Evolutionary conservation across 1,140 invertebrate genomes (phyloP), one percentile per base, ranked within the genome.

Genomic region (Brachionus manjavacas): DNA sequence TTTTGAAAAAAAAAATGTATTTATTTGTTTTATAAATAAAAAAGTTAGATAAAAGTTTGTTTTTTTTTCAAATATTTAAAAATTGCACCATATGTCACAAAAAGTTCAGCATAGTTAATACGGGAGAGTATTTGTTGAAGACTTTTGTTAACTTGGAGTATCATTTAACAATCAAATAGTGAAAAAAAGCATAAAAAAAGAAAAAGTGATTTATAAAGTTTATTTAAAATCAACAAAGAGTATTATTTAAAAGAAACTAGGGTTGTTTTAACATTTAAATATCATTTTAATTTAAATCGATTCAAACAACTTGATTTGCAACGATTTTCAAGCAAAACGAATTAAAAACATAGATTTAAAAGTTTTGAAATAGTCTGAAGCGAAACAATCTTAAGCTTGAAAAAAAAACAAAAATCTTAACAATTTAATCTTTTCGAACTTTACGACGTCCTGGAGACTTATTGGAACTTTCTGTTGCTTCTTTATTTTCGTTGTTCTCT

Each of bases 401-500:
- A 76, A 60, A n/a, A 23, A 52, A 49, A 72, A 64, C 16, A 52
- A 46, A 23, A 80, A 35, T 60, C 8, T 25, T 25, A 49, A 60
- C 12, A 68, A 72, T 49, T 39, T 70, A 83, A 68, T 52, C 31
- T 64, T 64, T 20, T 28, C 80, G 39, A 66, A 66, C 70, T 52
- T 25, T 81, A 85, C 46, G 16, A n/a, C 68, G 20, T 16, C 35
- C 25, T 9, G 66, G 72, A 14, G 25, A 68, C n/a, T 39, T 64
- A 49, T 20, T 46, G 43, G 31, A 35, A 70, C 12, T 74, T 41
- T 60, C 72, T 25, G 23, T 64, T n/a, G 79, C 78, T 68, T 52
- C 64, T 46, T 60, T 31, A 28, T 86, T 86, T 11, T 87, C 85
- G 41, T 86, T 81, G 60, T 55, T 55, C 49, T 78, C 79, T 49